A percentile compares a stretch with the other conserved stretches of the same genome.
Conservation (phyloP, 2,888 invertebrate species). For the Drosophila yooni region DNA sequence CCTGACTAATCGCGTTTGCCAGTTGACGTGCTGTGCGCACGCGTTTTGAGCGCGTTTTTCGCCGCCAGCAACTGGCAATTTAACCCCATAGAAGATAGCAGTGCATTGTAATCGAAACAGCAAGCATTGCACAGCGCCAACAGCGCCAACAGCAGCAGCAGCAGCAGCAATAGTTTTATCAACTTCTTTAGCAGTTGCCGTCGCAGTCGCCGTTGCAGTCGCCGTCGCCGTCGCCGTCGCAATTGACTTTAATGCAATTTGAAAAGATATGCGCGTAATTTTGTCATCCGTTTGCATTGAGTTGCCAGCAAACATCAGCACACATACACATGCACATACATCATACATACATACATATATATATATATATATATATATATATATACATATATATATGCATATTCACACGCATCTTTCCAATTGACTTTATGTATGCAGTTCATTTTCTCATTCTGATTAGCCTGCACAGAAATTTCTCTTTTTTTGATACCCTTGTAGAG, state of each 20-base stretch:
- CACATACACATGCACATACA: not conserved
- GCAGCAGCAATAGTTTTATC: not conserved
- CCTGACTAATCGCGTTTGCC: conserved; percentile 59
- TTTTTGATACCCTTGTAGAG: conserved; percentile 12
- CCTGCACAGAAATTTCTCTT: conserved; percentile 48
- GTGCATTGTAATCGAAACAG: conserved; percentile 16
- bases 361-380: not conserved
- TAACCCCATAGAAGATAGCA: not conserved
- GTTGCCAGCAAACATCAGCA: not conserved
- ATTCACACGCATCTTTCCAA: conserved; percentile 37
- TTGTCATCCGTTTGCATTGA: conserved; percentile 50
- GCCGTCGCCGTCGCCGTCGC: not conserved
- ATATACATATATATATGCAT: conserved; percentile 1
- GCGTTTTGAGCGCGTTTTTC: conserved; percentile 60
- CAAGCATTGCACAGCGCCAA: conserved; percentile 26
- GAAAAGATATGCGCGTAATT: conserved; percentile 53
- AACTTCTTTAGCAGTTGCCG: not conserved
- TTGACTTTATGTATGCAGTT: conserved; percentile 55
- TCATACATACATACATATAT: not conserved
- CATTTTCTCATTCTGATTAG: conserved; percentile 68
- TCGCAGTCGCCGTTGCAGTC: not conserved
- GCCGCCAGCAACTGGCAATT: conserved; percentile 26
- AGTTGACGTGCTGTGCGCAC: conserved; percentile 53
- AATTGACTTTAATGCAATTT: conserved; percentile 47
- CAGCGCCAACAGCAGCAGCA: not conserved